Conservation (phyloP, 2,888 invertebrate genomes). For the Ormyrus rosae region DNA sequence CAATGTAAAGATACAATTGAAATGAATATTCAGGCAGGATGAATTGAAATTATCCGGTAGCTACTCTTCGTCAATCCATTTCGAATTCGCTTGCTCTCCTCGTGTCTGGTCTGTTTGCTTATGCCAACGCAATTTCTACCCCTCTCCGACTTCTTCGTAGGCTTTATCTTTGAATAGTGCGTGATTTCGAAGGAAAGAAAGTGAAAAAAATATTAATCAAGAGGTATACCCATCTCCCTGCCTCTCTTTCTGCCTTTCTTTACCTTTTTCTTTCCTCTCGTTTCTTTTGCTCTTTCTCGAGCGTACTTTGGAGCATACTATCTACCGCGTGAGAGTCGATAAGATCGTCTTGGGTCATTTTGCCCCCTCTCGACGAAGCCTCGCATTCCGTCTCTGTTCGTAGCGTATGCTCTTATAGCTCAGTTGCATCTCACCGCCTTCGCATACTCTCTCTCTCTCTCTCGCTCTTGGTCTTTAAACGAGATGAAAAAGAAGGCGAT, state of each 20-base stretch:
- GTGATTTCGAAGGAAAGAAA: constrained; percentile 23
- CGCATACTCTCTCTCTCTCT: constrained; percentile 2
- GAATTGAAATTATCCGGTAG: constrained; percentile 68
- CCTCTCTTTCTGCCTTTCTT: constrained; percentile 39
- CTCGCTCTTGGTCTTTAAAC: constrained; percentile 9
- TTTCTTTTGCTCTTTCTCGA: constrained; percentile 51
- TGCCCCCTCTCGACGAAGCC: constrained; percentile 11
- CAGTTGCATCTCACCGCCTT: background rate
- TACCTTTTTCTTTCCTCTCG: constrained; percentile 32
- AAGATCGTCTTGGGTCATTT: constrained; percentile 50
- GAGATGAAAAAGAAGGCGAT: constrained; percentile 38
- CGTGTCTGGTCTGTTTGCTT: constrained; percentile 42
- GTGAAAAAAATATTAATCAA: constrained; percentile 41
- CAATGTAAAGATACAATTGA: constrained; percentile 9
- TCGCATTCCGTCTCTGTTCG: constrained; percentile 34
- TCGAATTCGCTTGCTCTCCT: constrained; percentile 41
- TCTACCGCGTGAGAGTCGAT: constrained; percentile 47
- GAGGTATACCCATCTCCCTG: constrained; percentile 30
- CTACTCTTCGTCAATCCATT: constrained; percentile 56
- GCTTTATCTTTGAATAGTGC: background rate
- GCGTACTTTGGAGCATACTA: constrained; percentile 45
- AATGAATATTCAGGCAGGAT: constrained; percentile 2
- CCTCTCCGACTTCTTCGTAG: constrained; percentile 30
- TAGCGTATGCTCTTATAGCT: constrained; percentile 1
- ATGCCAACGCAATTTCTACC: constrained; percentile 46